Base-by-base conservation (phyloP, 1,140 invertebrate species). In the Nautilus pompilius region DNA sequence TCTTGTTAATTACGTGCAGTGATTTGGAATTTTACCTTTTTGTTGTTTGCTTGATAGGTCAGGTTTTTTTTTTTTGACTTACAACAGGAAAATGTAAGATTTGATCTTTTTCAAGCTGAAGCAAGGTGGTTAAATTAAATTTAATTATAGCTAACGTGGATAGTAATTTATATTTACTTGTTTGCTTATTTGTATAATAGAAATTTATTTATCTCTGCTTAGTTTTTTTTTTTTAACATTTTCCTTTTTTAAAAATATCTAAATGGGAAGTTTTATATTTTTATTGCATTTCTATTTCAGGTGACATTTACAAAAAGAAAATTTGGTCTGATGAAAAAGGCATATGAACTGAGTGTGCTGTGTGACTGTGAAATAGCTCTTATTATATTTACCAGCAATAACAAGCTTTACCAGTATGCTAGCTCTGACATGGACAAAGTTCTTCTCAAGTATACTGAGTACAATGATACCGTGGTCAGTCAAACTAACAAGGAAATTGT, bases 341-440 rank as follows among this genome's bases (percentile, higher is more conserved):
- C 97, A 6, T 99, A 99, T 82, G 97, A 99, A 83, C 83, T 99
- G 76, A 97, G 93, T 76, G 97, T 99, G 34, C 87, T 99, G 34
- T 99, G 97, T 84, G 97, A 99, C 84, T 99, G 97, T 84, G 97
- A 99, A 85, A 99, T 99, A 66, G 97, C 97, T 2, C 87, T 99
- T 64, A 99, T 99, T 82, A 99, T 99, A 80, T 99, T 99, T 87
- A 99, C 96, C 83, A 95, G 92, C 73, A 95, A 93, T 83, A 99
- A 99, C 87, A 98, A 99, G 85, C 87, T 99, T 59, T 99, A 99
- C 84, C 96, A 99, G 86, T 99, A 98, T 87, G 96, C 95, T 62
- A 96, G 93, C 84, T 98, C 96, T 58, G 96, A 99, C 84, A 99
- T 99, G 96, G 96, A 99, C 86, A 98, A 98, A 86, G 96, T 99